phyloP scores from a whole-genome alignment of 1,140 invertebrate genomes.

The Bombus superbus region DNA sequence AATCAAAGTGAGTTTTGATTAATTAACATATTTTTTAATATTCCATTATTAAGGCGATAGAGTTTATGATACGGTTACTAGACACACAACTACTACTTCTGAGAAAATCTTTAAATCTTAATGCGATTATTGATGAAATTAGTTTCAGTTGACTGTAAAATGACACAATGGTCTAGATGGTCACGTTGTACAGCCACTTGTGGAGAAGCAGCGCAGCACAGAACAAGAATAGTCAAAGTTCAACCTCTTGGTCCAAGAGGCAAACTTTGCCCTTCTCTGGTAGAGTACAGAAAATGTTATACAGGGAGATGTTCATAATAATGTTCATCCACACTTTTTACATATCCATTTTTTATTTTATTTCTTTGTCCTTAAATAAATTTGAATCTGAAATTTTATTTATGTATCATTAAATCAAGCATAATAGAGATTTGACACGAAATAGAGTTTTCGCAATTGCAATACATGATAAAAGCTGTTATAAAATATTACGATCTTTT shows the following conservation, averaged over 20 bases:
- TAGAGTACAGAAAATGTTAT: constrained; percentile 73
- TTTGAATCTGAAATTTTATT: neutral
- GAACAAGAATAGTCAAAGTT: constrained; percentile 79
- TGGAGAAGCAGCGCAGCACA: constrained; percentile 82
- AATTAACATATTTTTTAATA: constrained; percentile 1
- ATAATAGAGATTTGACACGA: neutral
- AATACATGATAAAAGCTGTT: neutral
- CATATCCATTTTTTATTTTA: constrained; percentile 19
- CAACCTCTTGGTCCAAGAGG: constrained; percentile 68
- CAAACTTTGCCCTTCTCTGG: constrained; percentile 72
- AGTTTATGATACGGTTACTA: neutral
- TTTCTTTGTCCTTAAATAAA: neutral
- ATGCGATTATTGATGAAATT: neutral
- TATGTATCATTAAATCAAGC: constrained; percentile 26
- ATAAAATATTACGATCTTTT: neutral
- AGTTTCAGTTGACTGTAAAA: constrained; percentile 83
- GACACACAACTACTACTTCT: neutral
- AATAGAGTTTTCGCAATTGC: neutral
- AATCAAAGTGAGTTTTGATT: constrained; percentile 57
- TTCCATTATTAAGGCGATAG: neutral
- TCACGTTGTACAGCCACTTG: constrained; percentile 86
- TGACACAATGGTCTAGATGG: constrained; percentile 86
- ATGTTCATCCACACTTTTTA: constrained; percentile 22
- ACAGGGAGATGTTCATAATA: constrained; percentile 60
- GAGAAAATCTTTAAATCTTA: neutral